Conservation (phyloP, 2,888 invertebrate genomes). For the Pogonocherus hispidulus region DNA sequence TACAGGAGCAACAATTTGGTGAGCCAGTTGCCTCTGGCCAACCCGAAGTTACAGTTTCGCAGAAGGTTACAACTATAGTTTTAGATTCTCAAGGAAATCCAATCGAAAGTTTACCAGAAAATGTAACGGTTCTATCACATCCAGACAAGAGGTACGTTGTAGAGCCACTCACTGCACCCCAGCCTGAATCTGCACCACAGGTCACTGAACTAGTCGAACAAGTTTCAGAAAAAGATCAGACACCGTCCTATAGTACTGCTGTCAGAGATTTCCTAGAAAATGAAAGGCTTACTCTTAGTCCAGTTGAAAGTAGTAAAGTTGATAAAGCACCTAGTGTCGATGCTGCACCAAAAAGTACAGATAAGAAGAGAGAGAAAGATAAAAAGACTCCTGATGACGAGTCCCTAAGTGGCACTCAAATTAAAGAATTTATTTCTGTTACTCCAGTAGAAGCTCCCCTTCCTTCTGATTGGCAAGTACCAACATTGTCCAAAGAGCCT, state of each 20-base stretch:
- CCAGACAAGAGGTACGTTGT: conserved; percentile 67
- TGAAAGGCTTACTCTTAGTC: conserved; percentile 56
- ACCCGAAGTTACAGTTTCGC: conserved; percentile 49
- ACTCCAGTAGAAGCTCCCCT: conserved; percentile 42
- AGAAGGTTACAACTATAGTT: conserved; percentile 53
- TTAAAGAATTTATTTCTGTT: conserved; percentile 50
- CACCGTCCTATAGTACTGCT: conserved; percentile 36
- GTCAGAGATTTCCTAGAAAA: conserved; percentile 55
- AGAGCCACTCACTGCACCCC: conserved; percentile 60
- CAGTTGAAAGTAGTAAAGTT: conserved; percentile 57
- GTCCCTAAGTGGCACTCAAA: conserved; percentile 32
- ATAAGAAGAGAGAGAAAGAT: conserved; percentile 50
- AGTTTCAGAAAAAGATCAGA: conserved; percentile 42
- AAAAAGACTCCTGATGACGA: conserved; percentile 59
- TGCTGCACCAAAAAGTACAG: conserved; percentile 53
- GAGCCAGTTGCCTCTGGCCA: conserved; percentile 60
- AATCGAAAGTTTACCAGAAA: conserved; percentile 44
- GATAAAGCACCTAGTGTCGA: conserved; percentile 61
- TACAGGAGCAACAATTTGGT: conserved; percentile 65
- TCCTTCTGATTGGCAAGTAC: conserved; percentile 37
- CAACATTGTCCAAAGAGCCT: conserved; percentile 21
- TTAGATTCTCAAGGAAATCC: conserved; percentile 55
- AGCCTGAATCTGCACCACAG: conserved; percentile 57
- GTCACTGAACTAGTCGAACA: conserved; percentile 45
- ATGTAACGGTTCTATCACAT: conserved; percentile 47